These are phyloP conservation scores for Rhyacichthys aspro DNA, from an alignment of 2,797 vertebrate genomes.

Conservation along the genomic window DNA sequence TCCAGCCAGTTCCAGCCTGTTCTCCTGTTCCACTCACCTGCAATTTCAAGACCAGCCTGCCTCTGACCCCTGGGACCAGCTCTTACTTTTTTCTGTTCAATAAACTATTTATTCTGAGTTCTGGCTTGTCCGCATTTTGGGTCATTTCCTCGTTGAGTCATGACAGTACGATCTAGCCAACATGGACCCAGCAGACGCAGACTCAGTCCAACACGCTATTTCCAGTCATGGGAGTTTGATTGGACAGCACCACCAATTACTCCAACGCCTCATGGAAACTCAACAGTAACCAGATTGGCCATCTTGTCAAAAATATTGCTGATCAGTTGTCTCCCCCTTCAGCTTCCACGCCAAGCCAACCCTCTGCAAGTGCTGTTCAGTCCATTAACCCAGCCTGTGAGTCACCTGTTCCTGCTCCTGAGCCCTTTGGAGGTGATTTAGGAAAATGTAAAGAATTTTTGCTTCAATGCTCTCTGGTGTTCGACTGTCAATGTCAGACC, in stretches of 20 bases:
- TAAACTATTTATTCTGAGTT: no score
- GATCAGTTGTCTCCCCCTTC: background rate
- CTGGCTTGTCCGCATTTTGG: no score
- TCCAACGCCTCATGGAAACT: background rate
- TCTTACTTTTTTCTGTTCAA: no score
- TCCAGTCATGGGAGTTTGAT: background rate
- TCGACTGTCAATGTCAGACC: background rate
- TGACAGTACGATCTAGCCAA: background rate
- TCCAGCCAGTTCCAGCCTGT: no score
- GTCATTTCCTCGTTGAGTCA: background rate
- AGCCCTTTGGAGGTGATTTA: background rate
- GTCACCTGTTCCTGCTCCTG: background rate
- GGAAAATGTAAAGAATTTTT: background rate
- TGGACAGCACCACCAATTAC: background rate
- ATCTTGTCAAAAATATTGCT: background rate
- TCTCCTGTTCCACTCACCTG: no score
- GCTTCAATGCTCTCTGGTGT: background rate
- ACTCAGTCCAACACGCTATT: background rate
- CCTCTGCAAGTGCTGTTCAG: background rate
- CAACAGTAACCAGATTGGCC: background rate
- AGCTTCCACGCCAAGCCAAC: background rate
- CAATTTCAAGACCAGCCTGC: no score
- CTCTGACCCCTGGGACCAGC: no score
- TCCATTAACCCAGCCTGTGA: background rate
- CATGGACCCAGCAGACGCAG: background rate